Conservation (phyloP, 2,797 vertebrate species). For the Propithecus deckenii region DNA sequence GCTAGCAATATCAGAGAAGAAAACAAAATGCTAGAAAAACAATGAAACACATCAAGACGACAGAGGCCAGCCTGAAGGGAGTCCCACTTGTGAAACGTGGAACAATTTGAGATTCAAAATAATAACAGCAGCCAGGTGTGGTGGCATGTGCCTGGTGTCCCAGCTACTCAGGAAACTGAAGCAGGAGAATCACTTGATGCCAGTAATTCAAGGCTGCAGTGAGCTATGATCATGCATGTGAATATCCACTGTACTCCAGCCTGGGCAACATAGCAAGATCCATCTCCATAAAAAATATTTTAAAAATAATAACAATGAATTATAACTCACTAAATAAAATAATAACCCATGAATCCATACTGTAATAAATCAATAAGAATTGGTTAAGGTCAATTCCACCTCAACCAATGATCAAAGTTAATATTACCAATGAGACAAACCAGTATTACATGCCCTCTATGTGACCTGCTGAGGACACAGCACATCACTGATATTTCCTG, state of each 20-base stretch:
- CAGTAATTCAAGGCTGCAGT: background rate
- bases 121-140: background rate
- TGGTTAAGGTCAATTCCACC: background rate
- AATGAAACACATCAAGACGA: background rate
- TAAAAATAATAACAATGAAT: background rate
- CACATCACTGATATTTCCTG: background rate
- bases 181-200: background rate
- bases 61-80: background rate
- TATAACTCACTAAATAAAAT: background rate
- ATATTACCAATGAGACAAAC: background rate
- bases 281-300: background rate
- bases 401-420: background rate
- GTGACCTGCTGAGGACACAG: background rate
- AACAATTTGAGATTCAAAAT: background rate
- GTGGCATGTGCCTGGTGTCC: background rate
- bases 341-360: background rate
- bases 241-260: background rate
- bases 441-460: background rate
- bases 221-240: background rate
- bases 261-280: background rate
- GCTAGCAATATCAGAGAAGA: background rate
- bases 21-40: background rate
- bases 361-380: background rate
- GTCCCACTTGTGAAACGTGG: background rate
- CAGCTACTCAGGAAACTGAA: background rate